phyloP scores from a whole-genome alignment of 2,113 vertebrate genomes.

The Lethenteron camtschaticum region DNA sequence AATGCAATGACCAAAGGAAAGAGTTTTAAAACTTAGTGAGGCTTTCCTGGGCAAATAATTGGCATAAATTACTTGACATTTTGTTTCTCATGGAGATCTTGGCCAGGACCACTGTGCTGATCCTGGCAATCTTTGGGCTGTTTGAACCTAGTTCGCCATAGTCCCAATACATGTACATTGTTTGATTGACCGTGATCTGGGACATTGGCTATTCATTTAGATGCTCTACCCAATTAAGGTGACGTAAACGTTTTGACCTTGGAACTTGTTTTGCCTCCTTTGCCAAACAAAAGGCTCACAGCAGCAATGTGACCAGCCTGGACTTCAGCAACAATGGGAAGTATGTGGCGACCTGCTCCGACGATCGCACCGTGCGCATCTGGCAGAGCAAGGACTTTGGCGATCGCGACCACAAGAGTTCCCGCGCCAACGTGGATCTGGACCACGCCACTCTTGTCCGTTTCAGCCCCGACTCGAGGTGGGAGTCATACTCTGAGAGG shows the following conservation, averaged over 20 bases:
- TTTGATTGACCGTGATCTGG: not conserved
- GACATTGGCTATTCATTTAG: not conserved
- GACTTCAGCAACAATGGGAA: conserved; percentile 89
- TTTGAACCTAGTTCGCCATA: not conserved
- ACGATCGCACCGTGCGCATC: conserved; percentile 62
- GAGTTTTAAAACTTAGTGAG: too few relatives aligned
- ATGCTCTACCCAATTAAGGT: not conserved
- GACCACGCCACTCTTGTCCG: conserved; percentile 60
- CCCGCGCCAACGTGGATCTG: conserved; percentile 54
- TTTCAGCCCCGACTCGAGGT: conserved; percentile 79
- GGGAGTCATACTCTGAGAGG: not conserved
- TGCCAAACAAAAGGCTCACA: conserved; percentile 34
- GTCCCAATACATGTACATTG: not conserved
- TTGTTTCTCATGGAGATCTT: too few relatives aligned
- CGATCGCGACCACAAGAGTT: conserved; percentile 52
- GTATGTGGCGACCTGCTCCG: conserved; percentile 62
- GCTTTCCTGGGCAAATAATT: too few relatives aligned
- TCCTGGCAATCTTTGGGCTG: not conserved
- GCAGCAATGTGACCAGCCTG: conserved; percentile 45
- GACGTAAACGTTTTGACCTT: not conserved
- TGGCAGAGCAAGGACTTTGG: conserved; percentile 84
- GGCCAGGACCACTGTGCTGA: not conserved
- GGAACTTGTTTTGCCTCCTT: not conserved
- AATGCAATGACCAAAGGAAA: too few relatives aligned
- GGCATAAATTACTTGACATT: too few relatives aligned